These are phyloP conservation scores for Megaceryle torquata DNA, from an alignment of 2,113 vertebrate genomes.

Conservation along the genomic window DNA sequence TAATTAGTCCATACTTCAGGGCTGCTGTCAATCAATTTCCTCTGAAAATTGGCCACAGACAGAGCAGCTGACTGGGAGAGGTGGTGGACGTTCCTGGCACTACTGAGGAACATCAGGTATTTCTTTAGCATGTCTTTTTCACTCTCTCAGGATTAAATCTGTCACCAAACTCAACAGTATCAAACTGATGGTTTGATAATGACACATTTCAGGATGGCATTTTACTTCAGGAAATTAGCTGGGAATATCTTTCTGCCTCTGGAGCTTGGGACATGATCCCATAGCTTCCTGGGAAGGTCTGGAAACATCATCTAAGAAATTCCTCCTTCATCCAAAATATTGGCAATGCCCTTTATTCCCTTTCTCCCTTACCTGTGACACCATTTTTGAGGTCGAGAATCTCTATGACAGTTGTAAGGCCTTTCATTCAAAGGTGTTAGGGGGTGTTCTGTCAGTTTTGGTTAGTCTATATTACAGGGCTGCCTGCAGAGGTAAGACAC, in stretches of 20 bases:
- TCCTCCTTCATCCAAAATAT: background rate
- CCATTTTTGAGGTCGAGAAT: background rate
- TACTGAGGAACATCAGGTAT: background rate
- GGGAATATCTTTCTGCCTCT: background rate
- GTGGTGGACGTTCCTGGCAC: background rate
- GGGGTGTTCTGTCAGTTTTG: background rate
- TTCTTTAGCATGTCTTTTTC: background rate
- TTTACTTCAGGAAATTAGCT: background rate
- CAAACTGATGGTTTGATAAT: background rate
- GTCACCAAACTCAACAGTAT: background rate
- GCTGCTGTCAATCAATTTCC: conserved; percentile 39
- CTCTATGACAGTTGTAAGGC: background rate
- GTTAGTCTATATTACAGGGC: background rate
- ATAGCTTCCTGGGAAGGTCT: background rate
- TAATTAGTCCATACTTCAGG: conserved; percentile 51
- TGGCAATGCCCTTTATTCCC: background rate
- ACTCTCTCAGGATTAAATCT: background rate
- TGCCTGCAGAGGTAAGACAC: background rate
- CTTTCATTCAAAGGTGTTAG: background rate
- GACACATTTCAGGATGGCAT: background rate
- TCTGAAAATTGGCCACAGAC: background rate
- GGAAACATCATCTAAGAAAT: background rate
- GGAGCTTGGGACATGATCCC: background rate
- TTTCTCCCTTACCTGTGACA: background rate
- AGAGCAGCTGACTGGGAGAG: background rate